phyloP scores from a whole-genome alignment of 1,140 invertebrate genomes.

The Gonioctena quinquepunctata region DNA sequence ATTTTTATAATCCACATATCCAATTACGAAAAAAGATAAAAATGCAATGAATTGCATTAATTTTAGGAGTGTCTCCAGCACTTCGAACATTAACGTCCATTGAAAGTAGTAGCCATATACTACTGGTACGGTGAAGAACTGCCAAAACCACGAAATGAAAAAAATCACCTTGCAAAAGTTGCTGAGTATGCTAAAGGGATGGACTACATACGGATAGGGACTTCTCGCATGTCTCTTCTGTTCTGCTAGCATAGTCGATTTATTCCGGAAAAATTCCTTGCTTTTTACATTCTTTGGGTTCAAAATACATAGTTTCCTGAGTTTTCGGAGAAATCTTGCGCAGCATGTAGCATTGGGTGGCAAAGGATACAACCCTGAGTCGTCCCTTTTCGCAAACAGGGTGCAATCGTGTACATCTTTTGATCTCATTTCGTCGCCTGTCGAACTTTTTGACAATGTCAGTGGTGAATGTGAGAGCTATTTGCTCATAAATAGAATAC shows the following conservation, averaged over 20 bases:
- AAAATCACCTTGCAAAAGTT: slow-evolving; percentile 15
- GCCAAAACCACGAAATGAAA: slow-evolving; percentile 20
- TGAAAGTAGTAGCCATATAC: neutral
- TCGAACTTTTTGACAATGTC: too few species aligned
- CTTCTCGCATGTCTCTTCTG: slow-evolving; percentile 24
- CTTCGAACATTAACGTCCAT: neutral
- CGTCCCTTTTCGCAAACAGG: neutral
- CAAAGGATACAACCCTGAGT: slow-evolving; percentile 5
- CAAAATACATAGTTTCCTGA: slow-evolving; percentile 16
- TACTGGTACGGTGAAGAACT: neutral
- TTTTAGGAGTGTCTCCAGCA: neutral
- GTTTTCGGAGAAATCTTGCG: slow-evolving; percentile 1
- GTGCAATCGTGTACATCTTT: neutral
- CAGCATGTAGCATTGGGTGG: slow-evolving; percentile 25
- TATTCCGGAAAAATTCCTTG: slow-evolving; percentile 26
- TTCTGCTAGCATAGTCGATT: slow-evolving; percentile 23
- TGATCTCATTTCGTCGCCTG: too few species aligned
- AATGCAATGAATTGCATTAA: neutral
- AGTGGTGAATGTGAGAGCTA: too few species aligned
- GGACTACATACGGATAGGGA: slow-evolving; percentile 16
- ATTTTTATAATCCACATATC: slow-evolving; percentile 21
- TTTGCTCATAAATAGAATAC: too few species aligned
- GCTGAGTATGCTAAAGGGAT: slow-evolving; percentile 27
- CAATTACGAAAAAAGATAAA: slow-evolving; percentile 18
- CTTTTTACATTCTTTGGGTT: slow-evolving; percentile 20